Evolutionary conservation across 2,113 vertebrate genomes (phyloP).

Genomic region (Atrichornis clamosus): DNA sequence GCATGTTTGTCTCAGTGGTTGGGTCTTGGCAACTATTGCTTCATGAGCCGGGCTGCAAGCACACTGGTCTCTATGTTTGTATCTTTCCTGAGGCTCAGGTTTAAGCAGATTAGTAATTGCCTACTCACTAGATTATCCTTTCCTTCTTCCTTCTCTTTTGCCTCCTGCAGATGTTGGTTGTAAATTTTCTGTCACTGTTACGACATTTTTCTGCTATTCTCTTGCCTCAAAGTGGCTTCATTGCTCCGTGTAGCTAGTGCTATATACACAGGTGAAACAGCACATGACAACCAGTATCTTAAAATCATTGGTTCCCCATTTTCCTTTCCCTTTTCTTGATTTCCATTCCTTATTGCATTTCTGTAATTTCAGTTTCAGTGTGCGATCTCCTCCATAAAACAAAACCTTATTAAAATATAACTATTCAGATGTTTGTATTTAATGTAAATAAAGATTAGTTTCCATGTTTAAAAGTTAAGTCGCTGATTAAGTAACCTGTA

Average conservation of each 20-base stretch:
- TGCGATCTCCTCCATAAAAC: neutral
- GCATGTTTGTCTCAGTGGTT: accelerated
- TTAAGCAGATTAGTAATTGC: neutral
- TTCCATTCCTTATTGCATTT: neutral
- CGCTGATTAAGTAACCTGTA: neutral
- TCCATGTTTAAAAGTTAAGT: neutral
- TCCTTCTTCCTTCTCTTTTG: neutral
- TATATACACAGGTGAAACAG: neutral
- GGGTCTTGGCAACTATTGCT: neutral
- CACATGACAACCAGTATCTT: neutral
- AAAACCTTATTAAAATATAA: neutral
- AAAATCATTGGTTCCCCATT: neutral
- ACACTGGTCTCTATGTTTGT: neutral
- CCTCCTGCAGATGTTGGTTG: neutral
- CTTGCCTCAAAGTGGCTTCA: neutral
- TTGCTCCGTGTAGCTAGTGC: neutral
- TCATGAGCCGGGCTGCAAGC: neutral
- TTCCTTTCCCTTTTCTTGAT: neutral
- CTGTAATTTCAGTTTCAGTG: neutral
- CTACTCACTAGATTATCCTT: neutral
- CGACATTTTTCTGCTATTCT: neutral
- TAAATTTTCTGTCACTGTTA: neutral
- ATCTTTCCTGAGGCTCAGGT: neutral
- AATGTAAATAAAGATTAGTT: neutral
- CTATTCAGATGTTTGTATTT: neutral